These are phyloP conservation scores for Nyctibius grandis DNA, from an alignment of 2,797 vertebrate genomes.

Conservation along the genomic window DNA sequence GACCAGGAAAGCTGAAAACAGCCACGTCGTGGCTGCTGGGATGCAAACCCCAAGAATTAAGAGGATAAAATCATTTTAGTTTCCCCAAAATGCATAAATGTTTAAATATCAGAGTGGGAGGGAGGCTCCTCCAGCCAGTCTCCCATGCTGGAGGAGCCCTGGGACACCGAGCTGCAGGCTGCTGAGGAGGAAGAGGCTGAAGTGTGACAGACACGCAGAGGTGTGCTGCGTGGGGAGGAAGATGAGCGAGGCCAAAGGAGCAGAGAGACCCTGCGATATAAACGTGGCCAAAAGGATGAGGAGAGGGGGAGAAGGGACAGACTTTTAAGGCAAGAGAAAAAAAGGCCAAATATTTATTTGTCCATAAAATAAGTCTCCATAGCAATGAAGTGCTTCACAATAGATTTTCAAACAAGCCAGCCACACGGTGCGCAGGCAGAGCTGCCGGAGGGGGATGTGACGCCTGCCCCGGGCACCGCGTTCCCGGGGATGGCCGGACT, in stretches of 20 bases:
- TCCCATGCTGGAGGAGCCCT: background rate
- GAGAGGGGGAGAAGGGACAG: background rate
- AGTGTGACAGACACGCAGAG: background rate
- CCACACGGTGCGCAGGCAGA: accelerated
- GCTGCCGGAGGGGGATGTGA: accelerated
- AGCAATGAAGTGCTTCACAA: slow-evolving; percentile 9
- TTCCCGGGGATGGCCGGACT: accelerated
- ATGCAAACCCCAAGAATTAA: background rate
- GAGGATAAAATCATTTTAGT: background rate
- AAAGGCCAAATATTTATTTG: slow-evolving; percentile 43
- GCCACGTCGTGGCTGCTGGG: background rate
- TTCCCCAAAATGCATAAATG: background rate
- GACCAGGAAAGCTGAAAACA: background rate
- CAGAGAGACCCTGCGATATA: background rate
- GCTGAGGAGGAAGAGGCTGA: background rate
- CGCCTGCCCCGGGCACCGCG: background rate
- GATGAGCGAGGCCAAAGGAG: background rate
- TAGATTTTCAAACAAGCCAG: background rate
- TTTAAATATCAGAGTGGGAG: background rate
- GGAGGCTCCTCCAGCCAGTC: background rate
- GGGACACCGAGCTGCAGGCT: background rate
- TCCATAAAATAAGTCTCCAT: slow-evolving; percentile 3
- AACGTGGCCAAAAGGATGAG: background rate
- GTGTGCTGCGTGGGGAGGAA: background rate
- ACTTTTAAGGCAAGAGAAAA: background rate